Base-by-base conservation (phyloP, 2,113 vertebrate genomes). In the Caloenas nicobarica region DNA sequence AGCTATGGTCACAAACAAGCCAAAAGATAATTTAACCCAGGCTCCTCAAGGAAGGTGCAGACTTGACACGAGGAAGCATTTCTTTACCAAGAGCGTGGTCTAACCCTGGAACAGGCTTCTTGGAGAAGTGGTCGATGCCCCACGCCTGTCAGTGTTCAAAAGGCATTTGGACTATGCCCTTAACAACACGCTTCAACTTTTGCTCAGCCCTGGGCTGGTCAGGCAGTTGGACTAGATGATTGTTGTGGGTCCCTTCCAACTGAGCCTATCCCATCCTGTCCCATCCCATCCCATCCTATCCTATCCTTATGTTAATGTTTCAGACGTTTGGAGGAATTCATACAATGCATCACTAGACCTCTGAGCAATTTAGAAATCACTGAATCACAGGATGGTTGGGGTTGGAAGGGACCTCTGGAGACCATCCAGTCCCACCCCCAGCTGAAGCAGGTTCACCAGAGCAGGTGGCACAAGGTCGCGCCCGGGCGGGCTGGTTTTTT, bases 91-190 rank as follows among this genome's bases (percentile, higher is more conserved):
- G 40, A 40, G 54, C 36, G 51, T 26, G 21, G 25, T 50, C n/a
- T 77, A 33, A 31, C 24, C 16, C 16, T 56, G 50, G 21, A 42
- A 51, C 13, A 38, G 36, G 40, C 25, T 61, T 88, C 31, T 18
- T 44, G 15, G 40, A 66, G 56, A 66, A 23, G 13, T 7, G 11
- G 9, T 42, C 0, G 0, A 10, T 86, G 57, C 23, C 60, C 34
- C 50, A 54, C 13, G 44, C 25, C 34, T 38, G 5, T 28, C 44
- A 36, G 36, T n/a, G 21, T 58, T 58, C 21, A 54, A 68, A 61
- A 38, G 42, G 24, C 19, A 17, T 57, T 54, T 88, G 33, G 33
- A 36, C 51, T 58, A 25, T 34, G 13, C 13, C 23, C 11, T 70
- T 46, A 44, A 44, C 19, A 62, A 64, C 5, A 5, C 46, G n/a